Conservation (phyloP, 1,140 invertebrate genomes). For the Vanessa tameamea region DNA sequence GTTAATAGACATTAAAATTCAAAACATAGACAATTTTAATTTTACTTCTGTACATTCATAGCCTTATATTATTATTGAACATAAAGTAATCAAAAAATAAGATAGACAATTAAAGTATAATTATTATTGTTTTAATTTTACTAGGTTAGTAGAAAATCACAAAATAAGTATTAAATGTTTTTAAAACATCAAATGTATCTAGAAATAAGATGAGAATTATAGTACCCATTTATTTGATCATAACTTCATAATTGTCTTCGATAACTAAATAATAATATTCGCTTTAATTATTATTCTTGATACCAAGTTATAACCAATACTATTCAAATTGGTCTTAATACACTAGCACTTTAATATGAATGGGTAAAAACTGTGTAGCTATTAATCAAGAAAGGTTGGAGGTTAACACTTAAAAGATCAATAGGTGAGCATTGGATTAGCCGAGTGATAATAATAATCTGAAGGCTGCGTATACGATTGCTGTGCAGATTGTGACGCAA, state of each 20-base stretch:
- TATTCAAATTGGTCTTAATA: no score
- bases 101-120: neutral
- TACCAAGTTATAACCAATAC: no score
- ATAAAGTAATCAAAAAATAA: neutral
- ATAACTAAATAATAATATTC: no score
- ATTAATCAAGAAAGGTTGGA: slow-evolving; percentile 37
- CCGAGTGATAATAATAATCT: slow-evolving; percentile 57
- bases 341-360: neutral
- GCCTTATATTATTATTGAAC: neutral
- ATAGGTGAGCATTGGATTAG: slow-evolving; percentile 58
- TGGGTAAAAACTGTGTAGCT: slow-evolving; percentile 34
- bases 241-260: no score
- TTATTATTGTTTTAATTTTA: no score
- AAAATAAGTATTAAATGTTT: no score
- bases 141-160: no score
- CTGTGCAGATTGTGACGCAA: slow-evolving; percentile 57
- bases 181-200: no score
- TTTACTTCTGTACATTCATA: neutral
- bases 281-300: no score
- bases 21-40: slow-evolving; percentile 4
- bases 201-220: no score
- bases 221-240: no score
- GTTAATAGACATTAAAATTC: neutral
- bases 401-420: slow-evolving; percentile 60
- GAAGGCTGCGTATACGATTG: slow-evolving; percentile 59